These are phyloP conservation scores for Hedychridium roseum DNA, from an alignment of 2,888 invertebrate genomes.

Conservation along the genomic window DNA sequence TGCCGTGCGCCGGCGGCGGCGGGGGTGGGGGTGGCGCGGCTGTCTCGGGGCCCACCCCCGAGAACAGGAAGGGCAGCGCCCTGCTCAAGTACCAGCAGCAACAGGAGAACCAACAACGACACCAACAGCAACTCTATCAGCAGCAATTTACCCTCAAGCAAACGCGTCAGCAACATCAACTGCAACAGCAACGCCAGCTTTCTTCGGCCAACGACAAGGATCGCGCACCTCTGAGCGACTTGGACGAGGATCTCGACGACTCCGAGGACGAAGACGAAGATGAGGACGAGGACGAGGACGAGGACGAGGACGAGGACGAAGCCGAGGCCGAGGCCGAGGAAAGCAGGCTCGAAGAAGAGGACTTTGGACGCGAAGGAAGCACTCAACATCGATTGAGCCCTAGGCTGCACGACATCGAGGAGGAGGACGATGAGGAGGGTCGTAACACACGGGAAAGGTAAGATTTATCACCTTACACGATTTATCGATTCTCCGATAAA, in stretches of 20 bases:
- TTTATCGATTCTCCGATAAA: too few relatives aligned
- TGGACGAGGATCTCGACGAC: constrained; percentile 52
- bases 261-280: constrained; percentile 34
- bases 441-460: constrained; percentile 61
- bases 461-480: too few relatives aligned
- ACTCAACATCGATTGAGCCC: constrained; percentile 74
- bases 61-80: constrained; percentile 65
- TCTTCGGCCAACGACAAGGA: constrained; percentile 26
- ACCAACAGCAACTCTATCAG: constrained; percentile 29
- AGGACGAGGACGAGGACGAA: constrained; percentile 34
- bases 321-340: constrained; percentile 42
- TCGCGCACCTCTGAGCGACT: constrained; percentile 47
- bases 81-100: constrained; percentile 56
- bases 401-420: constrained; percentile 82
- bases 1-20: constrained; percentile 67
- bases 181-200: constrained; percentile 38
- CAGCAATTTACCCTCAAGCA: constrained; percentile 39
- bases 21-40: constrained; percentile 56
- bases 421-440: constrained; percentile 77
- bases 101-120: constrained; percentile 48
- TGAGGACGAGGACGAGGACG: constrained; percentile 28
- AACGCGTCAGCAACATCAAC: constrained; percentile 50
- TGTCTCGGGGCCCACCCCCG: constrained; percentile 70
- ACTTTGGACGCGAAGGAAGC: constrained; percentile 58
- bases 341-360: constrained; percentile 42